Conservation (phyloP, 1,140 invertebrate genomes). For the Drosophila persimilis region DNA sequence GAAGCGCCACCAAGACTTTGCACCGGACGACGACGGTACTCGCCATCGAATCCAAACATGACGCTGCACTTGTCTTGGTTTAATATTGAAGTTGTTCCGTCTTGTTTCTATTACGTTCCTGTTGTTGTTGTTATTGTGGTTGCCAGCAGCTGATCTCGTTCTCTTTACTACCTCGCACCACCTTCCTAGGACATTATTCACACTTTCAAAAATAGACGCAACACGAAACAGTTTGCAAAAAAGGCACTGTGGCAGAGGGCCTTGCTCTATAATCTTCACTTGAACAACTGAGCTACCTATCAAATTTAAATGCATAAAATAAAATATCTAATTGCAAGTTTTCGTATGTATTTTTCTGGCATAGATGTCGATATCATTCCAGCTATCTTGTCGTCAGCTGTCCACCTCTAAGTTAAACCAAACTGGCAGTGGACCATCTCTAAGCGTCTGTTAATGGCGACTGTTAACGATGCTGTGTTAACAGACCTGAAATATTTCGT, state of each 20-base stretch:
- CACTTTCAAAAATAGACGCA: neutral
- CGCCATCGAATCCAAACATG: constrained; percentile 95
- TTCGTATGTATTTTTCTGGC: constrained; percentile 37
- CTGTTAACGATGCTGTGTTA: too few relatives aligned
- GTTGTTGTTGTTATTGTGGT: too few relatives aligned
- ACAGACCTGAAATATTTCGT: too few relatives aligned
- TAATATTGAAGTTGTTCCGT: neutral
- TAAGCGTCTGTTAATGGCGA: too few relatives aligned
- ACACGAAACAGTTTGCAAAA: constrained; percentile 7
- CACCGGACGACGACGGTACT: constrained; percentile 93
- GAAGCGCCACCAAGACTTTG: constrained; percentile 94
- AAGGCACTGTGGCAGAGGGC: neutral
- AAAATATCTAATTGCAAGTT: constrained; percentile 34
- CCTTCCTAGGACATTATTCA: too few relatives aligned
- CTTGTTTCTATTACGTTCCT: too few relatives aligned
- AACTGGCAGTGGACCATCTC: too few relatives aligned
- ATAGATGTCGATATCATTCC: too few relatives aligned
- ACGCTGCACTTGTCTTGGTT: constrained; percentile 37
- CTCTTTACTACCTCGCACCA: too few relatives aligned
- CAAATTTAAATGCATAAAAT: constrained; percentile 37
- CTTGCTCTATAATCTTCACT: neutral
- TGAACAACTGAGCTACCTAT: neutral
- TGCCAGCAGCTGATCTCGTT: too few relatives aligned
- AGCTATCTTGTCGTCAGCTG: too few relatives aligned
- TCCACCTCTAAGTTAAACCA: too few relatives aligned